A percentile compares a stretch with the other conserved stretches of the same genome.
These are phyloP conservation scores for Cheilosia urbana DNA, from an alignment of 2,888 invertebrate genomes.

Conservation along the genomic window DNA sequence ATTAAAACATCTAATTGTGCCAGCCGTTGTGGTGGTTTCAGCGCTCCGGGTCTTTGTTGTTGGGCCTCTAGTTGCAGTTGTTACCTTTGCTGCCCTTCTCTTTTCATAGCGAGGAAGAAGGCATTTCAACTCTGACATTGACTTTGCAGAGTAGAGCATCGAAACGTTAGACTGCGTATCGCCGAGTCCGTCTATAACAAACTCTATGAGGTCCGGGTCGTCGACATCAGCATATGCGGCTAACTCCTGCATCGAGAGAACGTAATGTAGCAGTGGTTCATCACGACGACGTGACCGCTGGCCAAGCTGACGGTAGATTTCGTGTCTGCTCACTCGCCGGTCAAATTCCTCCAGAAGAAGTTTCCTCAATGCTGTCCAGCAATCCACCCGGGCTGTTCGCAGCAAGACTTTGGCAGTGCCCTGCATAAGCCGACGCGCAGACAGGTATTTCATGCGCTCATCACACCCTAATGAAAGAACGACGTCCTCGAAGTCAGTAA, in stretches of 20 bases:
- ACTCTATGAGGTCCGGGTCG: background rate
- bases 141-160: slow-evolving; percentile 9
- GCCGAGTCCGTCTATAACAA: slow-evolving; percentile 7
- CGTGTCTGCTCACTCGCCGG: background rate
- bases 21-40: too few relatives aligned
- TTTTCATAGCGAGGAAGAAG: background rate
- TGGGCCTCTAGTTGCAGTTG: too few relatives aligned
- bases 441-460: background rate
- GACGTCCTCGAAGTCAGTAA: slow-evolving; percentile 15
- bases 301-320: too few relatives aligned
- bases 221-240: slow-evolving; percentile 13
- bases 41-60: background rate
- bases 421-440: slow-evolving; percentile 4
- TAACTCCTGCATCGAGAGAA: slow-evolving; percentile 13
- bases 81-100: slow-evolving; percentile 2
- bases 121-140: slow-evolving; percentile 1
- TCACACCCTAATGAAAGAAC: background rate
- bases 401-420: slow-evolving; percentile 1
- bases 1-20: slow-evolving; percentile 7
- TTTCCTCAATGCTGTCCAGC: background rate
- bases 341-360: background rate
- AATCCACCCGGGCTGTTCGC: slow-evolving; percentile 7
- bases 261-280: background rate
- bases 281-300: too few relatives aligned
- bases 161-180: background rate